Percentiles rank a stretch among this genome's conserved stretches.
Conservation (phyloP, 2,797 vertebrate genomes). For the Pantherophis alleghaniensis region DNA sequence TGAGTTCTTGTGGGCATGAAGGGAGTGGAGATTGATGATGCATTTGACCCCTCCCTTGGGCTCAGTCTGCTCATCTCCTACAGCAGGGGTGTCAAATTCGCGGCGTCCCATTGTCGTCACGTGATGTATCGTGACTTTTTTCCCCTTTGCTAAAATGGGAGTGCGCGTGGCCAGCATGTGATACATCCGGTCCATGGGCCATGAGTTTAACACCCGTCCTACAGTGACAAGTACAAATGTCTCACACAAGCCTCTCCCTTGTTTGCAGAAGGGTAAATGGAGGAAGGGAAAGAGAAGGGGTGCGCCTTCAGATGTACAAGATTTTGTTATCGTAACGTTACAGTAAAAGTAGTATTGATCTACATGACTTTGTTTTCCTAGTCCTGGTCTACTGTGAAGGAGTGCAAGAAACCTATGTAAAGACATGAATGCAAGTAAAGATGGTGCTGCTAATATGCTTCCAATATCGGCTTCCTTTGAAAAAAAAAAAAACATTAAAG, state of each 20-base stretch:
- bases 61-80: background rate
- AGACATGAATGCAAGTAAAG: background rate
- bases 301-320: background rate
- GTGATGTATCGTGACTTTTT: too few species aligned
- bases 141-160: too few species aligned
- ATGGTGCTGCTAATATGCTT: background rate
- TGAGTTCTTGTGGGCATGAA: background rate
- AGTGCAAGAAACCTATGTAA: background rate
- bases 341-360: background rate
- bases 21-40: background rate
- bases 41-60: background rate
- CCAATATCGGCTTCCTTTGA: background rate
- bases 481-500: background rate
- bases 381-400: background rate
- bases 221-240: background rate
- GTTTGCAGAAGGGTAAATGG: background rate
- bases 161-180: too few species aligned
- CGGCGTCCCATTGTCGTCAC: fast-evolving
- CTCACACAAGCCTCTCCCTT: background rate
- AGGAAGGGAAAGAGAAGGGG: background rate
- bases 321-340: background rate
- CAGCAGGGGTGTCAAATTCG: too few species aligned
- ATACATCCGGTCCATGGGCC: too few species aligned
- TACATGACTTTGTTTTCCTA: background rate
- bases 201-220: background rate